These are phyloP conservation scores for Ecliptopera silaceata DNA, from an alignment of 2,888 invertebrate species.

Conservation along the genomic window DNA sequence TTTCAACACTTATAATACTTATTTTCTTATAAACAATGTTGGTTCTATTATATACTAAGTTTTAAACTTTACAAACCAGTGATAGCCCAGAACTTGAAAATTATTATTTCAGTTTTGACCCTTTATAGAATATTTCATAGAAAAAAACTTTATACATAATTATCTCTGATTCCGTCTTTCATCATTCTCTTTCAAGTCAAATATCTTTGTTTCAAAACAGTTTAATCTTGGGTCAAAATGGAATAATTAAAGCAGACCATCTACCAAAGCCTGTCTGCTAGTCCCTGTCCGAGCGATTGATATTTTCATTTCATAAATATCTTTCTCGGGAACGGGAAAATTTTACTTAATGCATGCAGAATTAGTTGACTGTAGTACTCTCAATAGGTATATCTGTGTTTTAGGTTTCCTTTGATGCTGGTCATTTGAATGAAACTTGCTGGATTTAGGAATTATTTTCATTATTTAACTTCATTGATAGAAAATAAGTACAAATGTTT, in stretches of 20 bases:
- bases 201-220: slow-evolving; percentile 2
- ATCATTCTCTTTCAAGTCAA: neutral
- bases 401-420: slow-evolving; percentile 30
- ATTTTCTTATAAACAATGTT: too few species aligned
- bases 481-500: slow-evolving; percentile 18
- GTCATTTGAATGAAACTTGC: slow-evolving; percentile 26
- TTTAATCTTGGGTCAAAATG: neutral
- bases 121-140: neutral
- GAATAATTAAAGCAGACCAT: neutral
- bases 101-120: neutral
- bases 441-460: slow-evolving; percentile 19
- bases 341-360: neutral
- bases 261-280: neutral
- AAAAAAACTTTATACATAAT: too few species aligned
- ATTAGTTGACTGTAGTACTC: neutral
- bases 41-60: neutral
- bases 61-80: neutral
- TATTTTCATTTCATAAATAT: too few species aligned
- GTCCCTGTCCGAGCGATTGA: too few species aligned
- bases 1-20: too few species aligned
- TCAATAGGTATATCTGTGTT: slow-evolving; percentile 3
- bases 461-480: slow-evolving; percentile 9
- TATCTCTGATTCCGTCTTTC: neutral
- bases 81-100: neutral
- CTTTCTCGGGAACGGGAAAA: too few species aligned